phyloP scores from a whole-genome alignment of 1,140 invertebrate genomes.

The Halesus radiatus region DNA sequence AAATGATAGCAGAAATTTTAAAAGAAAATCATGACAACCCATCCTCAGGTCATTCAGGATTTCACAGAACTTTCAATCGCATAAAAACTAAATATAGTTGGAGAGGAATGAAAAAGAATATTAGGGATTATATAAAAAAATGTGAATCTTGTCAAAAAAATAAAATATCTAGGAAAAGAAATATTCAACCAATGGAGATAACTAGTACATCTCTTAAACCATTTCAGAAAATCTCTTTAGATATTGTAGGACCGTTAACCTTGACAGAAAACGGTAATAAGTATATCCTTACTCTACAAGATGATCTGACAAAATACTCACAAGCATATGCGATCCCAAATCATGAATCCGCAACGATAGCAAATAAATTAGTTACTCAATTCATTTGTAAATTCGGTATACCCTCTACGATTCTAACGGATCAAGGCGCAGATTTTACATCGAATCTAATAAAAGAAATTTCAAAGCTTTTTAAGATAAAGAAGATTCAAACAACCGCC shows the following conservation, averaged over 20 bases:
- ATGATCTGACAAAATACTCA: conserved; percentile 60
- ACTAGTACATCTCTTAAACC: conserved; percentile 55
- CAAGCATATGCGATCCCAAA: conserved; percentile 57
- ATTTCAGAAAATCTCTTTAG: conserved; percentile 46
- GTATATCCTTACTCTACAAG: conserved; percentile 61
- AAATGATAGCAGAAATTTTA: not conserved
- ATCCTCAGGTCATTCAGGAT: not conserved
- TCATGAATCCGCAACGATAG: conserved; percentile 59
- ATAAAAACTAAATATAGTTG: conserved; percentile 59
- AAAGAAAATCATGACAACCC: not conserved
- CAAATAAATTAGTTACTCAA: conserved; percentile 27
- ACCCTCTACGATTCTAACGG: not conserved
- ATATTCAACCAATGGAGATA: conserved; percentile 59
- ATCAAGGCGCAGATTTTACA: conserved; percentile 8
- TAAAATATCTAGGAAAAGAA: conserved; percentile 56
- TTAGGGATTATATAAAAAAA: conserved; percentile 59
- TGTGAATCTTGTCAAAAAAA: conserved; percentile 58
- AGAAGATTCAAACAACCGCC: not conserved
- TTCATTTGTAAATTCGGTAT: conserved; percentile 6
- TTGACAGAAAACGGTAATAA: conserved; percentile 52
- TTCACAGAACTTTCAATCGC: conserved; percentile 55
- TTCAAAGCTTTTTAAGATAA: conserved; percentile 54
- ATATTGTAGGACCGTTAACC: conserved; percentile 60
- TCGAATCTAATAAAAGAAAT: conserved; percentile 34
- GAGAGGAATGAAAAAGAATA: conserved; percentile 58